These are phyloP conservation scores for Otocyon megalotis DNA, from an alignment of 2,113 vertebrate species.

Conservation along the genomic window DNA sequence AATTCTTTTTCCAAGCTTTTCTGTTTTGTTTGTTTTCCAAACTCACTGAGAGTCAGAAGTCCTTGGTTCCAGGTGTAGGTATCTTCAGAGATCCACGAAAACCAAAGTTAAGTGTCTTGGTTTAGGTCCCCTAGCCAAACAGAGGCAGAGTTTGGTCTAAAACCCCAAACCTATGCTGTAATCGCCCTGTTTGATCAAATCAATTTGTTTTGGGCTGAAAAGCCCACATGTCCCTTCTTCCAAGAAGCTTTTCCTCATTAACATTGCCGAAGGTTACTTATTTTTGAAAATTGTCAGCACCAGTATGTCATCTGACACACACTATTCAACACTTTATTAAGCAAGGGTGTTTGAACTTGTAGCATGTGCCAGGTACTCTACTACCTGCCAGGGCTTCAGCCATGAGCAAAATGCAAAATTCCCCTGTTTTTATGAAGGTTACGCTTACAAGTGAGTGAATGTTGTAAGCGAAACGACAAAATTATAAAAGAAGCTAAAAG, in stretches of 20 bases:
- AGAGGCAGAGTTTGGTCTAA: constrained; percentile 1
- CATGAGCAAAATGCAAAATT: background rate
- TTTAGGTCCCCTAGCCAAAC: background rate
- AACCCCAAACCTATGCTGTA: background rate
- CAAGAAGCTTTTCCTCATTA: constrained; percentile 40
- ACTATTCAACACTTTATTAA: background rate
- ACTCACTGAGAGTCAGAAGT: background rate
- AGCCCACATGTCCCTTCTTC: background rate
- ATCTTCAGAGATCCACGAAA: constrained; percentile 21
- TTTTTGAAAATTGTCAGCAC: background rate
- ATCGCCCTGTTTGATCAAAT: constrained; percentile 17
- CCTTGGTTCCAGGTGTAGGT: background rate
- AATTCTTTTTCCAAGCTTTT: background rate
- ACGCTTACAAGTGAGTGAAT: background rate
- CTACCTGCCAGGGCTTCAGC: background rate
- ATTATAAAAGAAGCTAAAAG: background rate
- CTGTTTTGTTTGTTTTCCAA: background rate
- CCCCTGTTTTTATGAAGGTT: background rate
- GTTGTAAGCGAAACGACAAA: background rate
- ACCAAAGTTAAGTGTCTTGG: background rate
- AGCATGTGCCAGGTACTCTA: background rate
- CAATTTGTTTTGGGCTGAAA: constrained; percentile 49
- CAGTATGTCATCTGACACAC: background rate
- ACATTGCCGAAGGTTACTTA: background rate
- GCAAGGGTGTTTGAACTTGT: background rate